Evolutionary conservation across 2,113 vertebrate species (phyloP), one percentile per base, ranked within the genome.

Genomic region (Melanerpes formicivorus): DNA sequence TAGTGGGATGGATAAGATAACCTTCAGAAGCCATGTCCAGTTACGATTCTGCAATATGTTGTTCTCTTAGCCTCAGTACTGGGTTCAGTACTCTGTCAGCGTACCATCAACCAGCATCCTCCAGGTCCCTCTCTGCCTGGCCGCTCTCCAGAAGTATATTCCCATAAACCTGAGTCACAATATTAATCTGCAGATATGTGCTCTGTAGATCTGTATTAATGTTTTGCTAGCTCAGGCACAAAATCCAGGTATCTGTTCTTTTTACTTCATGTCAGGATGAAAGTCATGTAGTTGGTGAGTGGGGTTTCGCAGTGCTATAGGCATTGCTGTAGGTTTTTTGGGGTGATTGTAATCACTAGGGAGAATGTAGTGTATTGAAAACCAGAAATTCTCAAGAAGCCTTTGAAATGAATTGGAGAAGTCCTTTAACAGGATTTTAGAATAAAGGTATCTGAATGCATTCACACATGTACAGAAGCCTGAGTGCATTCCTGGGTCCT

Each of bases 291-390:
- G 44, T 44, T 74, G 48, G 7, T 37, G 50, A 73, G 46, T 63
- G 50, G 40, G 50, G 79, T 76, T 90, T 92, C 69, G 13, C 52
- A 56, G 30, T 54, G 30, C 50, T 76, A 18, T 4, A 11, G 66
- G 14, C 25, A 42, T 66, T 69, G 62, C 70, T 70, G 23, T 65
- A 60, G 22, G 21, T 42, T 73, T 90, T 42, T 42, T 46, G 32
- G 63, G 34, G 19, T 0, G 1, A 55, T 90, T 54, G 44, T 70
- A 75, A 75, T 87, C 80, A 62, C 87, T n/a, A 17, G 67, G 60
- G 56, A 93, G 75, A 66, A 1, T 60, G 71, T 84, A 84, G 50
- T 83, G 44, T 69, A 86, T 60, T 80, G 89, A 85, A 94, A 96
- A 84, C 7, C 46, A 87, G 64, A 92, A 89, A 84, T 87, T 87